phyloP scores from a whole-genome alignment of 2,888 invertebrate species.

The Acronicta psi region DNA sequence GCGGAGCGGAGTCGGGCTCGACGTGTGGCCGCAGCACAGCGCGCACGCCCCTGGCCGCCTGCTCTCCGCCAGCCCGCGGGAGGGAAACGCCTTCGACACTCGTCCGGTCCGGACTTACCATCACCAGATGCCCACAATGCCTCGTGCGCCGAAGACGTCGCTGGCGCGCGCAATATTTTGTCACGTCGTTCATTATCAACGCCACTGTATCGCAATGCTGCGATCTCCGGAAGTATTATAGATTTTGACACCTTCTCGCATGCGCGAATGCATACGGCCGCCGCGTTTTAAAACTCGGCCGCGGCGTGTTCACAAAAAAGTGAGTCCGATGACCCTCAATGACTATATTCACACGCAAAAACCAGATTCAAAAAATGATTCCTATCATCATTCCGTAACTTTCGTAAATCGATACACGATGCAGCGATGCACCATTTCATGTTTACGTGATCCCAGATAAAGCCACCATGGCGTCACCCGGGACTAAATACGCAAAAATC shows the following conservation, averaged over 20 bases:
- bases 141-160: conserved; percentile 71
- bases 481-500: conserved; percentile 88
- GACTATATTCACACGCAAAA: conserved; percentile 67
- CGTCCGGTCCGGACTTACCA: conserved; percentile 65
- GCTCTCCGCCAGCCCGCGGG: conserved; percentile 77
- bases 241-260: conserved; percentile 88
- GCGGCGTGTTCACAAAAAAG: conserved; percentile 84
- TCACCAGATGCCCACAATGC: conserved; percentile 78
- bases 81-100: conserved; percentile 83
- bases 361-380: conserved; percentile 61
- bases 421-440: conserved; percentile 89
- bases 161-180: conserved; percentile 68
- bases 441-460: conserved; percentile 91
- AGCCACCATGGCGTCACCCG: conserved; percentile 91
- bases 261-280: conserved; percentile 88
- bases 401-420: conserved; percentile 87
- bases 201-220: conserved; percentile 74
- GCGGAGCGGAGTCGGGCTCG: conserved; percentile 64
- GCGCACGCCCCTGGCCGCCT: conserved; percentile 83
- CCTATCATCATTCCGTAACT: conserved; percentile 69
- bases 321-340: conserved; percentile 80
- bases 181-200: conserved; percentile 69
- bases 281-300: conserved; percentile 86
- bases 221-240: conserved; percentile 85
- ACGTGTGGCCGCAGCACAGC: conserved; percentile 77